Base-by-base conservation (phyloP, 2,888 invertebrate genomes). In the Zaprionus obscuricornis region DNA sequence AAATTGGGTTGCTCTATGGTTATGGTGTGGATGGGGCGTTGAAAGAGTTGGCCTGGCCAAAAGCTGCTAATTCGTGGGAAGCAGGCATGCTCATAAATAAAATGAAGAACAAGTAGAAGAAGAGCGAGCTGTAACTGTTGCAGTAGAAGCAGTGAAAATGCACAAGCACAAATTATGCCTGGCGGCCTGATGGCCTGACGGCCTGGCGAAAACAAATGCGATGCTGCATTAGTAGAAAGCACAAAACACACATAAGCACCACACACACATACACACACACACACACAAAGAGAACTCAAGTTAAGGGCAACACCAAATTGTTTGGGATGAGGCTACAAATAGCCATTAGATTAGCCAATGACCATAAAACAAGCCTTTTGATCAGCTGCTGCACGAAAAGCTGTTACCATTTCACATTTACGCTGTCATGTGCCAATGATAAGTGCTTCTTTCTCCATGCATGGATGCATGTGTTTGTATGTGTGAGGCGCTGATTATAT, bases 341-440 rank as follows among this genome's bases (percentile, higher is more conserved):
- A 67, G 31, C 49, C 58, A 75, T 82, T 82, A 74, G 83, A 78
- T 79, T 76, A 74, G 68, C 65, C 58, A 69, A 67, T 59, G 66
- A 64, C 62, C 79, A 81, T 81, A 78, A 65, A 74, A 63, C 76
- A 72, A 57, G 75, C 70, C 56, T 55, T 56, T 36, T 45, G 56
- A 69, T 47, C 63, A 46, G 56, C 37, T 54, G 54, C 50, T 58
- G 22, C 50, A 42, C 34, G 36, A 47, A 51, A 47, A 43, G 42
- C 33, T 56, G 55, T 33, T 58, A 27, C 59, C 65, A 69, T 69
- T 69, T 73, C 50, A 51, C 63, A 63, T 65, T 65, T 40, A 49
- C 56, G 59, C 54, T 58, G 52, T 54, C 65, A 68, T 59, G 63
- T 47, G 16, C 49, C 60, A 50, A 63, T 66, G 56, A 62, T 66